Conservation (phyloP, 2,797 vertebrate genomes). For the Gymnodraco acuticeps region DNA sequence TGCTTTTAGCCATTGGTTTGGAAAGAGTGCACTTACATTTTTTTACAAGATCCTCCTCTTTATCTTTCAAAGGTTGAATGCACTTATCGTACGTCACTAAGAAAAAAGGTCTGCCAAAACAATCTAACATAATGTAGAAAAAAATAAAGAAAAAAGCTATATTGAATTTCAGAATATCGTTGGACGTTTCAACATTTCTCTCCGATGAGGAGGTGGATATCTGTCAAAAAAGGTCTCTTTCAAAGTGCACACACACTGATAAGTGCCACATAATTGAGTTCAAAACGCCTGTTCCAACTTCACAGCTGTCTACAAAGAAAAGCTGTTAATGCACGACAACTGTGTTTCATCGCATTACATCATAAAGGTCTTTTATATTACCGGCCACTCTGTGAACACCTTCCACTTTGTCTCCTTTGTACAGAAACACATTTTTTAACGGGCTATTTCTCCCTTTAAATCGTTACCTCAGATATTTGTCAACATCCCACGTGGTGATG, state of each 20-base stretch:
- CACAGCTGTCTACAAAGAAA: conserved; percentile 1
- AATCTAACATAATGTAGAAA: neutral
- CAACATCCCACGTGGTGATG: conserved; percentile 10
- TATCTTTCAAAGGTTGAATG: neutral
- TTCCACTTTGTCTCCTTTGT: neutral
- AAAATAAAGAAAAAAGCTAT: neutral
- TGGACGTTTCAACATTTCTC: neutral
- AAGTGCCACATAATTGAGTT: neutral
- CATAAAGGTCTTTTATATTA: conserved; percentile 20
- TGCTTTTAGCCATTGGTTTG: neutral
- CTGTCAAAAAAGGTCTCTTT: neutral
- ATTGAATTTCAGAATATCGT: neutral
- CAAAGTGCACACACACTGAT: neutral
- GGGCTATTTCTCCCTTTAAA: conserved; percentile 33
- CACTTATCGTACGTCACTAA: neutral
- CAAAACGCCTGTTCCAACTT: neutral
- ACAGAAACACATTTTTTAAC: conserved; percentile 16
- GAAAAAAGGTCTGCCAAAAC: neutral
- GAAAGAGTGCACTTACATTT: neutral
- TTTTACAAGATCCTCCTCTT: neutral
- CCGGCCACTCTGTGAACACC: neutral
- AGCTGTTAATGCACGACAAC: neutral
- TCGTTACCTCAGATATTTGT: conserved; percentile 37
- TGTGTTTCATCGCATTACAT: conserved; percentile 28
- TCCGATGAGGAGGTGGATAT: neutral